Evolutionary conservation across 1,140 invertebrate genomes (phyloP).

Genomic region (Atta colombica): DNA sequence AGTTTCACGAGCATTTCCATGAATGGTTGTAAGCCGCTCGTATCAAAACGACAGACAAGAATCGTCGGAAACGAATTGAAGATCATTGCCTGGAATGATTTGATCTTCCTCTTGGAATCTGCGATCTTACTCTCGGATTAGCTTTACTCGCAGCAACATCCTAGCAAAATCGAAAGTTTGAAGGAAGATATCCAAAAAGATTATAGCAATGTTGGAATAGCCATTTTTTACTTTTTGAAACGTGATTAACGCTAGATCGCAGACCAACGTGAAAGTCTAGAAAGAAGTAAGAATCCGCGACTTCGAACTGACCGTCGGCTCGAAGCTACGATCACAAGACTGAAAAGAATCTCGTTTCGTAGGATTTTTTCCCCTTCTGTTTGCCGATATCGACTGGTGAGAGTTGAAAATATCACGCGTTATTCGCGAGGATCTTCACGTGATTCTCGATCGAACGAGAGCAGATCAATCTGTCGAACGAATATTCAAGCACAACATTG

Average conservation of each 20-base stretch:
- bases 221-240: not conserved
- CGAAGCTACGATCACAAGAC: not conserved
- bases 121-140: not conserved
- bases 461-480: not conserved
- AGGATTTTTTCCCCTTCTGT: not conserved
- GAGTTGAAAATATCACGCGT: constrained; percentile 6
- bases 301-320: not conserved
- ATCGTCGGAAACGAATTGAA: not conserved
- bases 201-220: not conserved
- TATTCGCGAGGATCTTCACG: not conserved
- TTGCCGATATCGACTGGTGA: not conserved
- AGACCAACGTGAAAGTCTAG: not conserved
- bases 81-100: not conserved
- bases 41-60: not conserved
- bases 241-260: not conserved
- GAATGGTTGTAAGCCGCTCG: not conserved
- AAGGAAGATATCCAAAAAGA: not conserved
- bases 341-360: not conserved
- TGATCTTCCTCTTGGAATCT: not conserved
- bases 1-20: not conserved
- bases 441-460: not conserved
- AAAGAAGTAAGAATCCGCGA: not conserved
- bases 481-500: not conserved
- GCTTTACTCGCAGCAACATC: not conserved
- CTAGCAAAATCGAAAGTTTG: too few species aligned